A percentile compares a stretch with the other conserved stretches of the same genome.
Conservation (phyloP, 2,113 vertebrate genomes). For the Scomber scombrus region DNA sequence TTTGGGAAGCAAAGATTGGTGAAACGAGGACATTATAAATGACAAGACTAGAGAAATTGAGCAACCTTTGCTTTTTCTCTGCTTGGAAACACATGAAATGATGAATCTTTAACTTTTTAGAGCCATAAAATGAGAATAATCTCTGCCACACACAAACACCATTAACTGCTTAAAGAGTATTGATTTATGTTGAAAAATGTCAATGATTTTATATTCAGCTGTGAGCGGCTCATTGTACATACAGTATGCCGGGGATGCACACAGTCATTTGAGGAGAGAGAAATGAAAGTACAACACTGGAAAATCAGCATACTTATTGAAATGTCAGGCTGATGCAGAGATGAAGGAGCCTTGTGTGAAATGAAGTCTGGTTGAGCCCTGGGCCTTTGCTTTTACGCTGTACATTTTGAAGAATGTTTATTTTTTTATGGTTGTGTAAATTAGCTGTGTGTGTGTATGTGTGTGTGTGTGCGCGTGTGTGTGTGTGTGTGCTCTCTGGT, state of each 20-base stretch:
- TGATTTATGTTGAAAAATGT: background rate
- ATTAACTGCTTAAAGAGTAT: background rate
- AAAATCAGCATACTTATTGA: background rate
- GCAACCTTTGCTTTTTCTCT: background rate
- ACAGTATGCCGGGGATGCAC: too few relatives aligned
- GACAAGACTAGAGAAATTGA: background rate
- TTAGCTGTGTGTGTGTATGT: background rate
- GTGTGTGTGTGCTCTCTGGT: constrained; percentile 5
- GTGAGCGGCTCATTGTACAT: background rate
- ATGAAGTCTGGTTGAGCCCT: background rate
- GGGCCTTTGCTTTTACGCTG: constrained; percentile 31
- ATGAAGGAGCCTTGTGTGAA: constrained; percentile 6
- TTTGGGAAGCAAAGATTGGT: background rate
- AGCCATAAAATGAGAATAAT: background rate
- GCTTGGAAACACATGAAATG: background rate
- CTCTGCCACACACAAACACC: background rate
- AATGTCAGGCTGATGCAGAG: constrained; percentile 5
- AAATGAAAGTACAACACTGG: background rate
- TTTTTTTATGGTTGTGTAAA: constrained; percentile 42
- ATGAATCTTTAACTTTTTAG: background rate
- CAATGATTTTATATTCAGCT: background rate
- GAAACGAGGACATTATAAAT: background rate
- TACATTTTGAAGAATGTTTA: constrained; percentile 34
- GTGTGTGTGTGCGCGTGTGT: too few relatives aligned
- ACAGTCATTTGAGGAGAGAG: background rate